These are phyloP conservation scores for Timema podura DNA, from an alignment of 2,888 invertebrate genomes.

Conservation along the genomic window DNA sequence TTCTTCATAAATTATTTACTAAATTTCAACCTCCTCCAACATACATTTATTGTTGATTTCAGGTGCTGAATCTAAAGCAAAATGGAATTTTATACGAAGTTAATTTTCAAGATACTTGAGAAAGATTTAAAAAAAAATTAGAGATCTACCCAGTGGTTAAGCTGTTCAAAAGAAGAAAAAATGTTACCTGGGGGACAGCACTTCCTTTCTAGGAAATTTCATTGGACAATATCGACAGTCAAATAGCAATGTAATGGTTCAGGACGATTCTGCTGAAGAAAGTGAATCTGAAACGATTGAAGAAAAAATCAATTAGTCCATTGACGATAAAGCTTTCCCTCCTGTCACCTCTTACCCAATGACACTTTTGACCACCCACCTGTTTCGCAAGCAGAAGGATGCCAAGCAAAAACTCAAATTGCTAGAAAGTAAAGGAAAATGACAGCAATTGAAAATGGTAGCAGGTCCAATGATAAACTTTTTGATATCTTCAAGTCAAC, in stretches of 20 bases:
- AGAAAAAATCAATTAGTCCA: not conserved
- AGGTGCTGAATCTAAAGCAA: too few species aligned
- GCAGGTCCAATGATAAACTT: too few species aligned
- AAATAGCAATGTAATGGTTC: not conserved
- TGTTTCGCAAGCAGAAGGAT: not conserved
- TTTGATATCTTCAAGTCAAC: not conserved
- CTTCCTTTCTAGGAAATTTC: not conserved
- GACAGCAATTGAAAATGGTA: not conserved
- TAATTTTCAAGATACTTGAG: too few species aligned
- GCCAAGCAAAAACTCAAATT: not conserved
- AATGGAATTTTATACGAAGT: too few species aligned
- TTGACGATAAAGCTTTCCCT: not conserved
- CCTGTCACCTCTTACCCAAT: not conserved
- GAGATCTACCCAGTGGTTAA: too few species aligned
- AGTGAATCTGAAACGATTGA: not conserved
- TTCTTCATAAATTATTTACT: too few species aligned
- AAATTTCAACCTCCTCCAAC: too few species aligned
- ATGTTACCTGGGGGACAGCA: too few species aligned
- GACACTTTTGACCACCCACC: not conserved
- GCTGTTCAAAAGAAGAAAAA: too few species aligned
- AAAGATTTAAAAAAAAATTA: too few species aligned
- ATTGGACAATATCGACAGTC: not conserved
- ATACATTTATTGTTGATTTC: too few species aligned
- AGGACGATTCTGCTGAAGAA: not conserved
- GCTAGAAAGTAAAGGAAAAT: not conserved